Conservation (phyloP, 2,888 invertebrate genomes). For the Nephrotoma appendiculata region DNA sequence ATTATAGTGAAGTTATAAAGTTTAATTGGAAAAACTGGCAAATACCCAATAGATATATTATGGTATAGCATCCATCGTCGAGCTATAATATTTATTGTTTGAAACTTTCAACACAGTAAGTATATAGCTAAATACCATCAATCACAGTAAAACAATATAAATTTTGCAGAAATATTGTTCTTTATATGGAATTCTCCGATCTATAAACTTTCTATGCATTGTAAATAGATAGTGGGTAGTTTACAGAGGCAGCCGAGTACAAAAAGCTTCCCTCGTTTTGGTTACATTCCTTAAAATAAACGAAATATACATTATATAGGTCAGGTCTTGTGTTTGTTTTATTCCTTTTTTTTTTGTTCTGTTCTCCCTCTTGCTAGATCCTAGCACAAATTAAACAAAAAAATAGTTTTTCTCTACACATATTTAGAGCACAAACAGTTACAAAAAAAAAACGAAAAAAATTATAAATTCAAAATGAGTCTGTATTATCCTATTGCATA, state of each 20-base stretch:
- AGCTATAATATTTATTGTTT: not conserved
- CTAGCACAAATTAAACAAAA: not conserved
- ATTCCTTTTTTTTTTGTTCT: not conserved
- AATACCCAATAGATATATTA: not conserved
- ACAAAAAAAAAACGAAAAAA: not conserved
- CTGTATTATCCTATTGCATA: not conserved
- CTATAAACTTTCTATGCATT: no score
- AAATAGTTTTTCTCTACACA: not conserved
- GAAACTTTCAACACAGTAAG: not conserved
- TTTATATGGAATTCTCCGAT: no score
- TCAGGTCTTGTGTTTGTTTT: not conserved
- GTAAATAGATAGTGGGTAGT: not conserved
- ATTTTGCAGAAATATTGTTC: not conserved
- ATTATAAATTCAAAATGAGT: not conserved
- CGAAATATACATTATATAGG: not conserved
- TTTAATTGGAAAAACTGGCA: not conserved
- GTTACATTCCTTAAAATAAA: no score
- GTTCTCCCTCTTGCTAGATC: not conserved
- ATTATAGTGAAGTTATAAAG: not conserved
- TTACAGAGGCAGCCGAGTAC: not conserved
- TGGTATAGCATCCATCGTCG: not conserved
- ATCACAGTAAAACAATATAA: not conserved
- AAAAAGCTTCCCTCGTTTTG: not conserved
- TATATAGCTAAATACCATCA: not conserved
- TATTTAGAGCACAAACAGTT: not conserved